Conservation (phyloP, 2,888 invertebrate genomes). For the Athalia circularis region DNA sequence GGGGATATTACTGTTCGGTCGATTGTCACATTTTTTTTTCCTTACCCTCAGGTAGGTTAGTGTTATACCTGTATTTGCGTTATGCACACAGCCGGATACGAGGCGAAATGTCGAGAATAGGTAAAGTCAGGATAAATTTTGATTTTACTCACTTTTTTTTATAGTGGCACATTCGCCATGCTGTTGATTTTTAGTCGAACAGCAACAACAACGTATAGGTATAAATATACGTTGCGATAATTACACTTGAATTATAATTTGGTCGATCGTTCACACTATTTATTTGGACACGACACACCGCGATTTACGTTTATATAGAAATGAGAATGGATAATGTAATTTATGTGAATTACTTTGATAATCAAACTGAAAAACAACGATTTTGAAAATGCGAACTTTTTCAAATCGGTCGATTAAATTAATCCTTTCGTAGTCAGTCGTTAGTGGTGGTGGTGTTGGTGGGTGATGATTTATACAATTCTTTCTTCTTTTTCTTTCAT, state of each 20-base stretch:
- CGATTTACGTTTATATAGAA: neutral
- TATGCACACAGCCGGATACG: no score
- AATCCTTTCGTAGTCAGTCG: neutral
- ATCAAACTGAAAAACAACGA: no score
- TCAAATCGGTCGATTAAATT: neutral
- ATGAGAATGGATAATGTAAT: no score
- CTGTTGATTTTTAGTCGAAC: constrained; percentile 7
- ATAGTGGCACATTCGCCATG: constrained; percentile 25
- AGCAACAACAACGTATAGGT: neutral
- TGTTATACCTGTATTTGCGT: no score
- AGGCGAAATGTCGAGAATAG: neutral
- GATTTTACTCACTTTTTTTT: constrained; percentile 27
- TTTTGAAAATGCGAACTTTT: neutral
- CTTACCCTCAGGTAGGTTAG: no score
- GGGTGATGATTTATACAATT: neutral
- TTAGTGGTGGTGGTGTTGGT: no score
- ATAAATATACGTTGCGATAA: no score
- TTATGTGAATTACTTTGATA: no score
- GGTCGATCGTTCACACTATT: no score
- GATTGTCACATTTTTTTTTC: no score
- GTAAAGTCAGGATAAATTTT: neutral
- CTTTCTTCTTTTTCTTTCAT: neutral
- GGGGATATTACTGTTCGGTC: no score
- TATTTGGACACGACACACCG: constrained; percentile 11
- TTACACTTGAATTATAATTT: no score